These are phyloP conservation scores for Ophion slaviceki DNA, from an alignment of 2,888 invertebrate species.

Conservation along the genomic window DNA sequence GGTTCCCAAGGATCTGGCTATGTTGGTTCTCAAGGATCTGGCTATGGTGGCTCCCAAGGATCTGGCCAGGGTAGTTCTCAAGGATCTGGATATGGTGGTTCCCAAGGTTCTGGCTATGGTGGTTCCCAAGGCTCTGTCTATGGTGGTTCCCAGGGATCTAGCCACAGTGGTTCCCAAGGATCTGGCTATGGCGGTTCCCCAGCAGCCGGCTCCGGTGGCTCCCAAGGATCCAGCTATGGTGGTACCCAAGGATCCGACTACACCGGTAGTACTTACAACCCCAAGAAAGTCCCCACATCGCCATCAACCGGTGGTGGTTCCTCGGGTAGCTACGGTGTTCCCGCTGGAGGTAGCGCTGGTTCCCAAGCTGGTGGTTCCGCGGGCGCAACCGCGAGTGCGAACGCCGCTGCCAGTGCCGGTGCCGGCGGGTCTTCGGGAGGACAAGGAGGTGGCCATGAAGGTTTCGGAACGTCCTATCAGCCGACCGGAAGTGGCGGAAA, in stretches of 20 bases:
- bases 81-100: constrained; percentile 2
- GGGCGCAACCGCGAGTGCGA: constrained; percentile 60
- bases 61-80: constrained; percentile 13
- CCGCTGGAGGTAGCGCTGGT: constrained; percentile 22
- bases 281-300: constrained; percentile 30
- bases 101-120: constrained; percentile 12
- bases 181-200: constrained; percentile 30
- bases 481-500: constrained; percentile 10
- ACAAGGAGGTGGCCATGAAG: constrained; percentile 25
- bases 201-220: constrained; percentile 36
- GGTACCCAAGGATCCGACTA: constrained; percentile 33
- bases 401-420: constrained; percentile 55
- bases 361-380: constrained; percentile 33
- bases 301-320: constrained; percentile 37
- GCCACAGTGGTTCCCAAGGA: constrained; percentile 37
- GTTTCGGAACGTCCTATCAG: constrained; percentile 42
- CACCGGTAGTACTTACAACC: constrained; percentile 37
- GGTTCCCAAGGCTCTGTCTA: constrained; percentile 13
- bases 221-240: constrained; percentile 25
- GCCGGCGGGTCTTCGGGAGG: constrained; percentile 22
- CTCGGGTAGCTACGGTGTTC: constrained; percentile 32
- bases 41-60: constrained; percentile 12
- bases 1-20: constrained; percentile 17
- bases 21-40: constrained; percentile 20
- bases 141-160: constrained; percentile 15